These are phyloP conservation scores for Mesochorus sp. DNA, from an alignment of 2,888 invertebrate genomes.

Conservation along the genomic window DNA sequence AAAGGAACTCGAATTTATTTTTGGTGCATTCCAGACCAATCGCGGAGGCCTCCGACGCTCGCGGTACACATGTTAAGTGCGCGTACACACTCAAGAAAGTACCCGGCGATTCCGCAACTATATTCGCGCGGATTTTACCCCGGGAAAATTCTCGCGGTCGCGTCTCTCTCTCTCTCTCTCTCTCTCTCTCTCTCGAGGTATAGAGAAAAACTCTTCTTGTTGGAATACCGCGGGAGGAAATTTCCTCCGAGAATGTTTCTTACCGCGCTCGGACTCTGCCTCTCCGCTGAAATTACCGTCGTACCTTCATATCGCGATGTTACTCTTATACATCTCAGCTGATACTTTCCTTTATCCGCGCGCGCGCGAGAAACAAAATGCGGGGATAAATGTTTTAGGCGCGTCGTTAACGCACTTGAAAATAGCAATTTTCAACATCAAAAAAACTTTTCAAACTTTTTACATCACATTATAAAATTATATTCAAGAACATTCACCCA, in stretches of 20 bases:
- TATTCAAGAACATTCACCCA: too few relatives aligned
- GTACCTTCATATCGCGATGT: not conserved
- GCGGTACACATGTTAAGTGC: not conserved
- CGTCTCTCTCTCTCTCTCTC: not conserved
- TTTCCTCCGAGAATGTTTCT: not conserved
- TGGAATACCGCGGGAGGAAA: not conserved
- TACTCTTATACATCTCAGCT: not conserved
- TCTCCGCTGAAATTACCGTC: not conserved
- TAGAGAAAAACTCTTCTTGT: not conserved
- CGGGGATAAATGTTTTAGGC: too few relatives aligned
- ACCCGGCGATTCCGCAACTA: not conserved
- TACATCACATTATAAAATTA: too few relatives aligned
- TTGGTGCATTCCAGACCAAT: conserved; percentile 75
- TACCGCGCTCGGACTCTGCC: not conserved
- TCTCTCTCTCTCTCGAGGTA: not conserved
- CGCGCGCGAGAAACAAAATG: too few relatives aligned
- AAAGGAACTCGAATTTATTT: conserved; percentile 70
- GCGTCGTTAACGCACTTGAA: too few relatives aligned
- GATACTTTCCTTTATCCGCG: too few relatives aligned
- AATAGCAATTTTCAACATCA: too few relatives aligned
- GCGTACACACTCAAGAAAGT: not conserved
- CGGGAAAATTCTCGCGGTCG: not conserved
- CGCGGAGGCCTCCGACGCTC: conserved; percentile 29
- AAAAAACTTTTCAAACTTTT: too few relatives aligned
- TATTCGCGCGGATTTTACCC: not conserved